Percentiles rank a stretch among this genome's conserved stretches.
Evolutionary conservation across 35 echinoderm and acorn worm genomes (phyloP).

Genomic region (Acanthaster planci): DNA sequence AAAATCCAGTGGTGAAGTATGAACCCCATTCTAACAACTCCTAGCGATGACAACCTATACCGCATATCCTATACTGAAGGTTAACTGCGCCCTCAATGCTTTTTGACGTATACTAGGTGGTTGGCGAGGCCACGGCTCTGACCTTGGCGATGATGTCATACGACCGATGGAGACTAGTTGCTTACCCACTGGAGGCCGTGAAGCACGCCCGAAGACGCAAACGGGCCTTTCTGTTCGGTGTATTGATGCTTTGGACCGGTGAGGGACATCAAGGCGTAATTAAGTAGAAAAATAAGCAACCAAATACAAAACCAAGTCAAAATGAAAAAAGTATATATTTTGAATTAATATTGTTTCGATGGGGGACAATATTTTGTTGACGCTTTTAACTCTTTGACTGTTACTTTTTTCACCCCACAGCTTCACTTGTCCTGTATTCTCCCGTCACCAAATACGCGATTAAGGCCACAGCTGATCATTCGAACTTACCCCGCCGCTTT

Average conservation of each 20-base stretch:
- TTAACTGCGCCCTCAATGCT: neutral
- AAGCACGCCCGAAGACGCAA: neutral
- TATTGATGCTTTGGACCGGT: neutral
- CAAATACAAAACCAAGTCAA: no score
- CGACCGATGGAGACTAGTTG: constrained; percentile 9
- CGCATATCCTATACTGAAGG: no score
- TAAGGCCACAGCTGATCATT: no score
- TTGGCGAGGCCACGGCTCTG: neutral
- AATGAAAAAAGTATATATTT: no score
- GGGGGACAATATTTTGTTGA: neutral
- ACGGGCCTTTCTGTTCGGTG: neutral
- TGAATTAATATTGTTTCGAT: no score
- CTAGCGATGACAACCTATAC: no score
- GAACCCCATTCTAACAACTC: no score
- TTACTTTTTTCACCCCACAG: neutral
- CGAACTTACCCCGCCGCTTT: no score
- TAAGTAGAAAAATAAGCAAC: no score
- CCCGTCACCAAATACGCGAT: neutral
- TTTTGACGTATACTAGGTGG: neutral
- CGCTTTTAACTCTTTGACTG: neutral
- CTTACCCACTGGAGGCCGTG: neutral
- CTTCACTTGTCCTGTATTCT: neutral
- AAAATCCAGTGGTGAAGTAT: no score
- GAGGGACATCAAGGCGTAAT: no score
- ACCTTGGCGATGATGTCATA: constrained; percentile 14